Percentiles rank a stretch among this genome's conserved stretches.
Evolutionary conservation across 2,113 vertebrate genomes (phyloP).

Genomic region (Raja brachyura): DNA sequence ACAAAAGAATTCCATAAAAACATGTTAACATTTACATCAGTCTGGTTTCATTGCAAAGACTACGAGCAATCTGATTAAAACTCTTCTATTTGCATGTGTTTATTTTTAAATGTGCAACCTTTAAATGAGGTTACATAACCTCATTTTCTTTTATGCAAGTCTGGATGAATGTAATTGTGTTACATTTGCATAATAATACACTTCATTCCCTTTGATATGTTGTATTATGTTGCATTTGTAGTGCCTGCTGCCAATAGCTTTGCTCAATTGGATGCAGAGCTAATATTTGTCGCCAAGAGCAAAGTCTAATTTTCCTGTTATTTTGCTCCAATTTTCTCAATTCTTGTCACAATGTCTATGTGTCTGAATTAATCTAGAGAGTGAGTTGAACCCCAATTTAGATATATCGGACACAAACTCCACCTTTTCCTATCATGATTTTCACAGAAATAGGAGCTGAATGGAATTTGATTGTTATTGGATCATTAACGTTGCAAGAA

Average conservation of each 20-base stretch:
- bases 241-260: background rate
- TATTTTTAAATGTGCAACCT: conserved; percentile 15
- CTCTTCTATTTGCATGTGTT: conserved; percentile 5
- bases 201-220: conserved; percentile 17
- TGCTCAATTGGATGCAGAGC: background rate
- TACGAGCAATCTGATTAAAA: background rate
- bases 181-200: conserved; percentile 26
- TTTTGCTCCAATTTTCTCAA: background rate
- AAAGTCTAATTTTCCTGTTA: background rate
- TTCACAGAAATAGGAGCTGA: background rate
- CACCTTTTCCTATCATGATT: too few species aligned
- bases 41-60: background rate
- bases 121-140: conserved; percentile 29
- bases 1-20: background rate
- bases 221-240: background rate
- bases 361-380: background rate
- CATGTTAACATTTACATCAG: conserved; percentile 21
- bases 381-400: background rate
- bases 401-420: background rate
- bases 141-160: conserved; percentile 1
- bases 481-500: background rate
- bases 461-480: background rate
- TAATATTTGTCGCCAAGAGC: background rate
- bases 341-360: background rate
- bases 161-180: conserved; percentile 15